These are phyloP conservation scores for Coelogynopora nodosa DNA, from an alignment of 2,888 invertebrate genomes.

Conservation along the genomic window DNA sequence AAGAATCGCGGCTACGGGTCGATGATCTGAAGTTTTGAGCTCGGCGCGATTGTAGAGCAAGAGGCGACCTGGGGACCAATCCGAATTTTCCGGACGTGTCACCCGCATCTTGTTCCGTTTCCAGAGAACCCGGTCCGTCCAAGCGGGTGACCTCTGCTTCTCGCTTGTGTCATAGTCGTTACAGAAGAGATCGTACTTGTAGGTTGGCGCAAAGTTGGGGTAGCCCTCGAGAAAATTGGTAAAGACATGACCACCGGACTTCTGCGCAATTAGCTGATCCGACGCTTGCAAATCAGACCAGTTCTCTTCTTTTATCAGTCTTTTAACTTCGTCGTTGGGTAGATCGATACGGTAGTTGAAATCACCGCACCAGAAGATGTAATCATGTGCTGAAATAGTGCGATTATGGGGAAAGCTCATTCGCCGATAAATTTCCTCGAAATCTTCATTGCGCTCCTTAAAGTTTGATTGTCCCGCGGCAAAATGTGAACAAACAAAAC, in stretches of 20 bases:
- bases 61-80: conserved; percentile 73
- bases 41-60: conserved; percentile 87
- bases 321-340: conserved; percentile 86
- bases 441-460: conserved; percentile 89
- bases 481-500: conserved; percentile 97
- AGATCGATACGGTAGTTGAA: conserved; percentile 96
- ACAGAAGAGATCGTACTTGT: conserved; percentile 89
- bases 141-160: conserved; percentile 81
- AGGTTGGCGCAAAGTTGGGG: conserved; percentile 86
- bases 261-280: conserved; percentile 75
- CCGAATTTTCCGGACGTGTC: conserved; percentile 46
- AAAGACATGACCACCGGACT: conserved; percentile 57
- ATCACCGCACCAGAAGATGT: conserved; percentile 98
- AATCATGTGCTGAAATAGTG: conserved; percentile 88
- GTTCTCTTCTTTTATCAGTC: conserved; percentile 73
- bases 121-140: conserved; percentile 84
- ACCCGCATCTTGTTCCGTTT: conserved; percentile 8
- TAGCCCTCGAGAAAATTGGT: conserved; percentile 81
- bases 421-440: conserved; percentile 86
- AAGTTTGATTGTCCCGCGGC: conserved; percentile 97
- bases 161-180: conserved; percentile 67
- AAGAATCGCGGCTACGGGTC: conserved; percentile 83
- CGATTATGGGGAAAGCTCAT: conserved; percentile 69
- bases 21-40: conserved; percentile 91
- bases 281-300: conserved; percentile 73